Conservation (phyloP, 2,888 invertebrate genomes). For the Drosophila neonasuta region DNA sequence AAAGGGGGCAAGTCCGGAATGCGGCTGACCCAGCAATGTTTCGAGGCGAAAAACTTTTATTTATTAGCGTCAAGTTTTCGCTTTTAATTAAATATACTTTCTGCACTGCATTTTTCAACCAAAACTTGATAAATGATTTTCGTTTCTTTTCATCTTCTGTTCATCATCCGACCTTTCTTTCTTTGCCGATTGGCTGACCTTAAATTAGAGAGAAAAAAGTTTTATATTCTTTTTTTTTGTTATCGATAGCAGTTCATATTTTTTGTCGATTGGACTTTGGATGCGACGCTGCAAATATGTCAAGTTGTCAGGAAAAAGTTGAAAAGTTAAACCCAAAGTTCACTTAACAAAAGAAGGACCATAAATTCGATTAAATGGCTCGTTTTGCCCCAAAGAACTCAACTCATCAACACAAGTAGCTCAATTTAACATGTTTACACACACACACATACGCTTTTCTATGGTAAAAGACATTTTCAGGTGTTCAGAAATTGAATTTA, state of each 20-base stretch:
- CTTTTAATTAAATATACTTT: constrained; percentile 67
- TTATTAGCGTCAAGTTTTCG: constrained; percentile 64
- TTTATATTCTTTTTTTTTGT: constrained; percentile 37
- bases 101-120: constrained; percentile 41
- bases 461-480: constrained; percentile 71
- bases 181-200: constrained; percentile 34
- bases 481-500: constrained; percentile 66
- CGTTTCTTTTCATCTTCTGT: constrained; percentile 19
- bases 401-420: constrained; percentile 50
- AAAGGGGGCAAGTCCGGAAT: constrained; percentile 6
- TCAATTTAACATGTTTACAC: constrained; percentile 55
- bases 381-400: constrained; percentile 14
- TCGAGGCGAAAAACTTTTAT: constrained; percentile 56
- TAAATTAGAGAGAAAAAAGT: constrained; percentile 36
- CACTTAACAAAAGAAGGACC: constrained; percentile 24
- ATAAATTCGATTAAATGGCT: constrained; percentile 40
- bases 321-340: constrained; percentile 54
- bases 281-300: constrained; percentile 50
- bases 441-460: constrained; percentile 20
- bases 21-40: constrained; percentile 17
- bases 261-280: constrained; percentile 23
- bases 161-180: constrained; percentile 12
- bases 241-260: constrained; percentile 53
- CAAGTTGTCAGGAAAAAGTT: constrained; percentile 59
- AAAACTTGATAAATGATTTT: constrained; percentile 68